Evolutionary conservation across 2,888 invertebrate genomes (phyloP), one percentile per base, ranked within the genome.

Genomic region (Dastarcus helophoroides): DNA sequence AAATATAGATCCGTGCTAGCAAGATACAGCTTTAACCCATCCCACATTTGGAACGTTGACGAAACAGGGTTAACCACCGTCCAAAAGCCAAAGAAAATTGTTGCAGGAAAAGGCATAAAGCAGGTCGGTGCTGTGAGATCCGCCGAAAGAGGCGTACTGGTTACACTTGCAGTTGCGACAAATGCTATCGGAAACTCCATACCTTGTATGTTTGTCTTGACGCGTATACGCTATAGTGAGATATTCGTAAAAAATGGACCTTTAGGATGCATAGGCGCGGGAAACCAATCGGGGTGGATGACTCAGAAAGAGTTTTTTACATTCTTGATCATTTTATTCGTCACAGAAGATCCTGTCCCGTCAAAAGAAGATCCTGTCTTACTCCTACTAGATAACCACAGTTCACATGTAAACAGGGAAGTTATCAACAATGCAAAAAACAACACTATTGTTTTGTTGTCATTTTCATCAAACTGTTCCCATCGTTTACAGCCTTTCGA

Each of bases 191-290:
- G 50, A 12, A 46, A 45, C 33, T 26, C 22, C 8, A 35, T 51
- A 29, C 51, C 53, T 9, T 51, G 50, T n/a, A 40, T 47, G 12
- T 45, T 53, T 15, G 31, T 53, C 16, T 51, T 51, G 36, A 48
- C 52, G 5, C 36, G 44, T 10, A 33, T 37, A 4, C 24, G 32
- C 8, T 42, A 33, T 19, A 24, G 33, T 8, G 36, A 35, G 17
- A 33, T 15, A 14, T 36, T 37, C 10, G 14, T 37, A 14, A 21
- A 28, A 7, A 22, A 31, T 24, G 29, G 36, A 8, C 39, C 38
- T 8, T n/a, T 30, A 9, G 44, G 36, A 11, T 33, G 33, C 7
- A 23, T 23, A 15, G 41, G 40, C 8, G 35, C 31, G 10, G 38
- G 34, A 5, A 37, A 42, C 30, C 27, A 29, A 6, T 39, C 39